Evolutionary conservation across 2,113 vertebrate genomes (phyloP), one percentile per base, ranked within the genome.

Genomic region (Stomatorhinus ivindoensis): DNA sequence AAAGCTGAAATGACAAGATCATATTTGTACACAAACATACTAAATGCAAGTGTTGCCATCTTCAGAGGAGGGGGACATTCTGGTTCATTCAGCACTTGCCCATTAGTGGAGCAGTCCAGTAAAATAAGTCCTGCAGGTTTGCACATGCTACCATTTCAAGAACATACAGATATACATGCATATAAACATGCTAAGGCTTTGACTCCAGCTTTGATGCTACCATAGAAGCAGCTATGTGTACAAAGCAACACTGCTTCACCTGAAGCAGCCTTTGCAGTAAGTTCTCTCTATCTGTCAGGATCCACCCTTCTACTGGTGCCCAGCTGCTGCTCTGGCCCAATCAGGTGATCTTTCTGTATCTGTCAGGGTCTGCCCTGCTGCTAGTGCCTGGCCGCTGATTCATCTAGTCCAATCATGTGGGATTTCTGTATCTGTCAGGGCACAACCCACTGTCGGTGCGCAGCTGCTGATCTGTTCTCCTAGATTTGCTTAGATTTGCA

Each of bases 331-430:
- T 88, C 48, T 85, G 46, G 31, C 85, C 48, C 76, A 89, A 91
- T 90, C 89, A 90, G 84, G 42, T 85, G 48, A 91, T 24, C n/a
- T 69, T 76, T 88, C 73, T 87, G 65, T 83, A 85, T 61, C 44
- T 88, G 53, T 87, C 83, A 73, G 69, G n/a, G 35, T 53, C 51
- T 11, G 8, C 80, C 88, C 21, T 44, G 19, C 19, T 47, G 46
- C 19, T 24, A 8, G 35, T 47, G 27, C 82, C 21, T 24, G 82
- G 82, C 27, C 11, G 24, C 84, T 17, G 19, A 87, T 87, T 31
- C 55, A 73, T 90, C 69, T 87, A 35, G 39, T 76, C 48, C 84
- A 89, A 90, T 90, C 89, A 90, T 84, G 73, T 85, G 73, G 90
- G 19, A 42, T 69, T 80, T 88, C 73, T 83, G 84, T 83, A 87